Percentiles rank a stretch among this genome's conserved stretches.
These are phyloP conservation scores for Hepsetus odoe DNA, from an alignment of 2,113 vertebrate species.

Conservation along the genomic window DNA sequence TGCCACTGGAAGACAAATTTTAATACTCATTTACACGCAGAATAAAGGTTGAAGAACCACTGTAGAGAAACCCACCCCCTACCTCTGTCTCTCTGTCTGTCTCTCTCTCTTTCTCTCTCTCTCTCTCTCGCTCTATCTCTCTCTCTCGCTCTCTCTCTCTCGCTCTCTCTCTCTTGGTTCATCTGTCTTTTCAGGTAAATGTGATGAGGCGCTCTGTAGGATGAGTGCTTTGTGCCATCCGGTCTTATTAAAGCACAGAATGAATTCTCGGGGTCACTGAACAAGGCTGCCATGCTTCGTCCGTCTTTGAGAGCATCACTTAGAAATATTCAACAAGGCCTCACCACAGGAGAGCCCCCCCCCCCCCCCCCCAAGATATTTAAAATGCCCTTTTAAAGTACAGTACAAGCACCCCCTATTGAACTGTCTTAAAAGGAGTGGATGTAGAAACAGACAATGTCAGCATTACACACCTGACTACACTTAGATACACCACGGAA, in stretches of 20 bases:
- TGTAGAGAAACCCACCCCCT: background rate
- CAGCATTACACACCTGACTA: constrained; percentile 51
- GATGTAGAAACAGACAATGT: constrained; percentile 8
- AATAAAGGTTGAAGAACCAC: constrained; percentile 26
- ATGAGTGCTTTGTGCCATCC: constrained; percentile 62
- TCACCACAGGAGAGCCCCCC: constrained; percentile 58
- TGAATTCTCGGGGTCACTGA: constrained; percentile 66
- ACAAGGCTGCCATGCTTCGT: constrained; percentile 54
- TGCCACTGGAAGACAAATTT: constrained; percentile 65
- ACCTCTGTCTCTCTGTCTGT: background rate
- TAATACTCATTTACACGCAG: constrained; percentile 68
- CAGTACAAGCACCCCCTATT: constrained; percentile 64
- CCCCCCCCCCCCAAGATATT: constrained; percentile 65
- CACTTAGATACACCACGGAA: constrained; percentile 18
- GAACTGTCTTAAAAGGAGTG: constrained; percentile 57
- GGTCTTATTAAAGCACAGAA: constrained; percentile 68
- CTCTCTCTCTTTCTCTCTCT: background rate
- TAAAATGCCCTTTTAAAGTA: constrained; percentile 71
- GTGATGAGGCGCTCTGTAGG: constrained; percentile 52
- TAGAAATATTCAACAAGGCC: constrained; percentile 68
- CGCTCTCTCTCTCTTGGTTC: background rate
- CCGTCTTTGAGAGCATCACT: constrained; percentile 63
- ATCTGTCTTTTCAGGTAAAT: constrained; percentile 66
- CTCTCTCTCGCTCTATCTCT: too few species aligned
- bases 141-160: background rate